Evolutionary conservation across 92 coral and sea anemone species (phyloP).

Genomic region (Parazoanthus darwini): DNA sequence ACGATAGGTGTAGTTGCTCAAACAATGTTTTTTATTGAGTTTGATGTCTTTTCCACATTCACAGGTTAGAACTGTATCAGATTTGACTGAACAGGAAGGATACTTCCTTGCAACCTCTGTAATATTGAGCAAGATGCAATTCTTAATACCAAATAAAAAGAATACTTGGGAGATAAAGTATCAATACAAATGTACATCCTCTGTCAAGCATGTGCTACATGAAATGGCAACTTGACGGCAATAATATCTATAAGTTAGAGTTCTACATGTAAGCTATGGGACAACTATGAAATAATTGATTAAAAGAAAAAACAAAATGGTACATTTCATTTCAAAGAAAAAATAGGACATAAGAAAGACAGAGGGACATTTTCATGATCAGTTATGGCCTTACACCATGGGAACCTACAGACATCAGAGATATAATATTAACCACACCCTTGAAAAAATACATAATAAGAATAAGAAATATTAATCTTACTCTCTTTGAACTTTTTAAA

Average conservation of each 20-base stretch:
- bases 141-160: constrained; percentile 32
- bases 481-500: constrained; percentile 38
- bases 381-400: constrained; percentile 21
- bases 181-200: constrained; percentile 45
- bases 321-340: constrained; percentile 30
- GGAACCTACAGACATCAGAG: constrained; percentile 32
- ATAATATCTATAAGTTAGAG: constrained; percentile 40
- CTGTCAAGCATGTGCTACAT: constrained; percentile 47
- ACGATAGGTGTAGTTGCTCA: constrained; percentile 46
- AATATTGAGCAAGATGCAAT: constrained; percentile 41
- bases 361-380: constrained; percentile 29
- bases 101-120: constrained; percentile 47
- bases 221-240: constrained; percentile 35
- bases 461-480: constrained; percentile 41
- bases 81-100: constrained; percentile 42
- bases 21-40: constrained; percentile 43
- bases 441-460: constrained; percentile 29
- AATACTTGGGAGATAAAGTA: constrained; percentile 41
- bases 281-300: constrained; percentile 36
- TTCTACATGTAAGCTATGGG: constrained; percentile 46
- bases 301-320: constrained; percentile 30
- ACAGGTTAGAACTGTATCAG: constrained; percentile 44
- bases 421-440: constrained; percentile 23
- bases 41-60: constrained; percentile 46
- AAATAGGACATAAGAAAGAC: constrained; percentile 33